These are phyloP conservation scores for Ooceraea biroi DNA, from an alignment of 1,140 invertebrate species.

Conservation along the genomic window DNA sequence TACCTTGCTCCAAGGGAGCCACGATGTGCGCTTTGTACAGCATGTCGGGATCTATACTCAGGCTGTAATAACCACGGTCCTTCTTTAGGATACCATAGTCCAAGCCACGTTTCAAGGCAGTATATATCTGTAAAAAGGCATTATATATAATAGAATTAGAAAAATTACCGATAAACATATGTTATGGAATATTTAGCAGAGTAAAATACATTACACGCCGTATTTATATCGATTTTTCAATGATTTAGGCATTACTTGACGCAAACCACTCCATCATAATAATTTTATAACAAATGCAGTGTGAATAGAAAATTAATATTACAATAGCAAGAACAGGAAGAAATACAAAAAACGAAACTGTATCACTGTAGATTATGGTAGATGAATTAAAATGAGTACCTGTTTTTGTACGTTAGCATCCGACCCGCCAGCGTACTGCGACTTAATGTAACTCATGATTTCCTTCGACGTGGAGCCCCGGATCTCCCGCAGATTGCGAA, in stretches of 20 bases:
- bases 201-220: too few relatives aligned
- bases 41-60: conserved; percentile 74
- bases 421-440: conserved; percentile 73
- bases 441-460: conserved; percentile 82
- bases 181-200: neutral
- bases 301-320: conserved; percentile 31
- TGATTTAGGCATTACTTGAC: too few relatives aligned
- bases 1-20: conserved; percentile 21
- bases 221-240: too few relatives aligned
- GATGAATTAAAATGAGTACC: conserved; percentile 67
- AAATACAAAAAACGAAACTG: too few relatives aligned
- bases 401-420: conserved; percentile 77
- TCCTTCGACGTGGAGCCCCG: conserved; percentile 82
- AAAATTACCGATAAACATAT: conserved; percentile 1
- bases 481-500: conserved; percentile 79
- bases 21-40: conserved; percentile 17
- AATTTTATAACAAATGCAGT: neutral
- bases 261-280: neutral
- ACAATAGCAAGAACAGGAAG: neutral
- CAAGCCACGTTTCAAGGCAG: conserved; percentile 81
- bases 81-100: conserved; percentile 81
- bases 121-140: conserved; percentile 73
- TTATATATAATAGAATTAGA: neutral
- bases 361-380: too few relatives aligned
- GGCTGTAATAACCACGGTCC: conserved; percentile 75